Base-by-base conservation (phyloP, 1,140 invertebrate species). In the Danaus plexippus region DNA sequence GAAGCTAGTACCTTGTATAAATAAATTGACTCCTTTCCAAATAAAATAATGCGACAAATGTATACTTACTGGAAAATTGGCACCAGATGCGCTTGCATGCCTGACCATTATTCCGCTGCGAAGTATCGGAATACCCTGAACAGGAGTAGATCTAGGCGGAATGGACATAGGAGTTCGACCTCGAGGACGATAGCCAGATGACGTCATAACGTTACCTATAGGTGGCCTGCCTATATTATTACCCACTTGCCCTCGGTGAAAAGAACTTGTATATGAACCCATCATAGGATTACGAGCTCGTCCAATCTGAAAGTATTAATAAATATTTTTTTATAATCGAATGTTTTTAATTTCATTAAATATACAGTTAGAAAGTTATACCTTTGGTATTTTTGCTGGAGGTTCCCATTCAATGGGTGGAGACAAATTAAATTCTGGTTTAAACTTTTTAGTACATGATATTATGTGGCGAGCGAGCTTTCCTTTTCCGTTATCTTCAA, bases 401-500 rank as follows among this genome's bases (percentile, higher is more conserved):
- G 95, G 94, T 76, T 97, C 95, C 94, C 95, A 97, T 74, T 97
- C 95, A 9, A 91, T 83, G 0, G 94, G 91, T 6, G 96, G 95
- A 62, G 94, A 92, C 61, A 96, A 71, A 78, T 97, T 97, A 32
- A 91, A 87, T 54, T 96, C 95, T 0, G 94, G 92, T 77, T 95
- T 92, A 82, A 97, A 98, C 79, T 96, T 96, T 83, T 97, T 97
- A 11, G 91, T 89, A 87, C 97, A 98, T 4, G 95, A 92, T n/a
- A 94, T 89, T 59, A 94, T 89, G 88, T 98, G 97, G 11, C 96
- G 89, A 0, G 93, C 95, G 51, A 98, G 85, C 87, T 97, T 97
- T n/a, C 94, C 94, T 83, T 97, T 98, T 55, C 95, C 94, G 75
- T 96, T 97, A 69, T 97, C 95, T 79, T 98, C 97, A 74, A 97